Evolutionary conservation across 2,888 invertebrate genomes (phyloP).

Genomic region (Desoria tigrina): DNA sequence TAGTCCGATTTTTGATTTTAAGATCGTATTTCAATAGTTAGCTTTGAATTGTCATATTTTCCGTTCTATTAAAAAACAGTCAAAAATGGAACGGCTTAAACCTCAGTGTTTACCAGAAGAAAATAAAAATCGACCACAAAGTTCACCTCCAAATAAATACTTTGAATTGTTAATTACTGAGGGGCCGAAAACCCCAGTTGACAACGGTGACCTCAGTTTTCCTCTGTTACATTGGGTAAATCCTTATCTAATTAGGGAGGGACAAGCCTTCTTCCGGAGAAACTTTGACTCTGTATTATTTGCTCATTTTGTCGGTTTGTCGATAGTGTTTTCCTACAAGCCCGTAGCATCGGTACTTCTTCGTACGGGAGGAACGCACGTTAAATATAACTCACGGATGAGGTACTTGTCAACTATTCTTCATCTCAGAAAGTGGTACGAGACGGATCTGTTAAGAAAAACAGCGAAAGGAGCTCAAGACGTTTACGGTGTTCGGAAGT

Average conservation of each 20-base stretch:
- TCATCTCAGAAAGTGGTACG: slow-evolving; percentile 30
- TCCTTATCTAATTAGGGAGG: slow-evolving; percentile 21
- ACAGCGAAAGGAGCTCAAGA: slow-evolving; percentile 22
- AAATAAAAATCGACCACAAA: neutral
- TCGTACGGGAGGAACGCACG: slow-evolving; percentile 18
- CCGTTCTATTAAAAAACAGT: no score
- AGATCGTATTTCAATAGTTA: no score
- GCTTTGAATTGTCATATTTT: no score
- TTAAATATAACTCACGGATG: slow-evolving; percentile 14
- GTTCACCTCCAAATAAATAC: slow-evolving; percentile 9
- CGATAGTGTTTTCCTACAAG: slow-evolving; percentile 25
- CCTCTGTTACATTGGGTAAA: slow-evolving; percentile 24
- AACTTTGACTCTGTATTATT: slow-evolving; percentile 26
- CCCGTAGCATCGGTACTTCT: slow-evolving; percentile 22
- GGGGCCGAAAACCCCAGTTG: slow-evolving; percentile 6
- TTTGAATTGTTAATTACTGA: slow-evolving; percentile 12
- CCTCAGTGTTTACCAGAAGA: neutral
- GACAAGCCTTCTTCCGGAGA: slow-evolving; percentile 24
- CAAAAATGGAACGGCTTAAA: neutral
- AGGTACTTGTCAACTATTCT: slow-evolving; percentile 28
- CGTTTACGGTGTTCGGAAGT: slow-evolving; percentile 21
- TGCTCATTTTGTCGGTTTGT: slow-evolving; percentile 23
- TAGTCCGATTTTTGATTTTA: no score
- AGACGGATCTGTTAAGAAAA: slow-evolving; percentile 23
- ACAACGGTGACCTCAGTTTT: slow-evolving; percentile 10